Evolutionary conservation across 2,888 invertebrate genomes (phyloP), one percentile per base, ranked within the genome.

Genomic region (Incurvaria masculella): DNA sequence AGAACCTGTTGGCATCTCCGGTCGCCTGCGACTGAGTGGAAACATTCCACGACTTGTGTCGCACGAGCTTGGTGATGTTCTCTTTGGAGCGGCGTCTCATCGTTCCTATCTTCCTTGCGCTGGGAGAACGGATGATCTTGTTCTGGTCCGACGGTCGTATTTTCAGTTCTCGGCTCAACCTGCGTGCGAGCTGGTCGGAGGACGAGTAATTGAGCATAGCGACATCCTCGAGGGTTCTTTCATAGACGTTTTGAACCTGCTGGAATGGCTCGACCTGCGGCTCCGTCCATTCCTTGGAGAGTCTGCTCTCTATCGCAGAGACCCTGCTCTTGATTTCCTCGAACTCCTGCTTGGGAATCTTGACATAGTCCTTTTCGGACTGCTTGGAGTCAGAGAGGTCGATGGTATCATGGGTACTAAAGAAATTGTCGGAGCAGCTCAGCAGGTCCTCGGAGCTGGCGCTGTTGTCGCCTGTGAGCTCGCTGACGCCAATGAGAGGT

Each of bases 81-180:
- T 90, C 90, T 61, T 84, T 83, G 0, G 90, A 90, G 46, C 88
- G 74, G 43, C 90, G 78, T 59, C 89, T 72, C 55, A 91, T 81
- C 8, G 82, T 84, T 18, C 90, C 90, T 50, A 91, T 91, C 79
- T 89, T 91, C 45, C 91, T 78, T 2, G 89, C 90, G 63, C 90
- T 91, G 1, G 91, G 91, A 0, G 91, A 91, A 53, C 89, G 71
- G 51, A 90, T 87, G 6, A 89, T 81, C 59, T 86, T 86, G 45
- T 84, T 80, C 57, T 89, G 87, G 27, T 79, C 78, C 50, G 84
- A 87, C 42, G 85, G 82, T 49, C 89, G 72, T 48, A 90, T 90
- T 63, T 88, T 88, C 42, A 91, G 64, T 62, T 89, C 89, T 59
- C 84, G 83, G 57, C 88, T 87, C 40, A 91, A 68, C 50, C 86